Percentiles rank a stretch among this genome's conserved stretches.
Evolutionary conservation across 1,140 invertebrate species (phyloP).

Genomic region (Philotrypesis tridentata): DNA sequence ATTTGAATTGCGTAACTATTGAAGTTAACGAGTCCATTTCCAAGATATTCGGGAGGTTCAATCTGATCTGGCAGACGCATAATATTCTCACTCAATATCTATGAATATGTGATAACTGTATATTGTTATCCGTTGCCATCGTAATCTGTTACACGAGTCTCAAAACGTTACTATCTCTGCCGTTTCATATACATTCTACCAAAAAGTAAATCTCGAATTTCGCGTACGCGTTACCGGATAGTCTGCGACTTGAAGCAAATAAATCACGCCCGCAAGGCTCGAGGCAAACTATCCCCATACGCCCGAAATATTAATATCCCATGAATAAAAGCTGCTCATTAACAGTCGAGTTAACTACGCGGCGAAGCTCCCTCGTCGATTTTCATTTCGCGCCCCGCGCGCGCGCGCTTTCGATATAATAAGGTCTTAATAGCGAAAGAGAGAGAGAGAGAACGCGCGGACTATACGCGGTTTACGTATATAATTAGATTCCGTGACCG

Average conservation of each 20-base stretch:
- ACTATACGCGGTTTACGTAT: background rate
- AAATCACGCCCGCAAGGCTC: background rate
- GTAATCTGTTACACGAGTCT: no score
- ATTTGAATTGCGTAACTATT: no score
- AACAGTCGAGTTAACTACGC: background rate
- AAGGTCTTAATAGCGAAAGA: background rate
- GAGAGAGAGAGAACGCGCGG: background rate
- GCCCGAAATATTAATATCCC: background rate
- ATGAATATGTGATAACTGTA: no score
- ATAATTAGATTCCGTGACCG: background rate
- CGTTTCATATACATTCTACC: no score
- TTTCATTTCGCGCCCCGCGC: background rate
- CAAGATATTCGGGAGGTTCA: no score
- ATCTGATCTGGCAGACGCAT: no score
- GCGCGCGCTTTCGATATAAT: background rate
- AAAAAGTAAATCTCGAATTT: no score
- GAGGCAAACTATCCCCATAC: background rate
- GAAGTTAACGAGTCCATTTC: no score
- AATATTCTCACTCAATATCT: no score
- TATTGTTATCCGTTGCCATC: no score
- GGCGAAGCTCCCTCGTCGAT: background rate
- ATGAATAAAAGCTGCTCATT: background rate
- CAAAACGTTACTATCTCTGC: no score
- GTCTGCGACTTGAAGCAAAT: background rate
- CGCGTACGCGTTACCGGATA: no score